These are phyloP conservation scores for Ericerus pela DNA, from an alignment of 1,140 invertebrate genomes.

Conservation along the genomic window DNA sequence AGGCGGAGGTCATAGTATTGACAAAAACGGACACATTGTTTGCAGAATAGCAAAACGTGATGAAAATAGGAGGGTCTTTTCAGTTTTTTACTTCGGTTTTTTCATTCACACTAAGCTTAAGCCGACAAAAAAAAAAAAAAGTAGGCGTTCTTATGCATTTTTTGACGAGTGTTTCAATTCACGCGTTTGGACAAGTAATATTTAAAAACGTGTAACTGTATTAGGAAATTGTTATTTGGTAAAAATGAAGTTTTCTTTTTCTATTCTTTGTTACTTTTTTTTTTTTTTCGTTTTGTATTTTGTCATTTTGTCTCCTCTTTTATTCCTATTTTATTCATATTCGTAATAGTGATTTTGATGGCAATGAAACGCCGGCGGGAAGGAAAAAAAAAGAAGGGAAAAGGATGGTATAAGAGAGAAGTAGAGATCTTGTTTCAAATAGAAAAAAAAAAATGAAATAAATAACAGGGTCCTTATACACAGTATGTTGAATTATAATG, in stretches of 20 bases:
- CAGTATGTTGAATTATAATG: slow-evolving; percentile 3
- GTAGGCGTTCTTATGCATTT: slow-evolving; percentile 3
- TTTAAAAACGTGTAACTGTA: slow-evolving; percentile 8
- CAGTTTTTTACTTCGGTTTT: too few species aligned
- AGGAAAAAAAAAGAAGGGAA: too few species aligned
- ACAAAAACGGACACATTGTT: slow-evolving; percentile 9
- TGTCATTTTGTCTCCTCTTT: too few species aligned
- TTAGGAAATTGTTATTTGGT: neutral
- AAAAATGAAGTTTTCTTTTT: neutral
- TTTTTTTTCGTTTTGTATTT: neutral
- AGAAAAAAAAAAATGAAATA: too few species aligned
- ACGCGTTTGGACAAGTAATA: slow-evolving; percentile 8
- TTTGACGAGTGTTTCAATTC: slow-evolving; percentile 12
- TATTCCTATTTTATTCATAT: too few species aligned
- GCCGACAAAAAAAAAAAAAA: slow-evolving; percentile 5
- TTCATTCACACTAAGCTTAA: too few species aligned
- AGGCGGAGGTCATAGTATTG: slow-evolving; percentile 7
- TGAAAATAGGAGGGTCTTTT: slow-evolving; percentile 8
- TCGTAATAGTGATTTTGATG: too few species aligned
- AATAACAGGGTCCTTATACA: neutral
- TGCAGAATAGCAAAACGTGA: slow-evolving; percentile 6
- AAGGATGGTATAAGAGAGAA: too few species aligned
- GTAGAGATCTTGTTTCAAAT: neutral
- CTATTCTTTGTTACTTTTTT: neutral
- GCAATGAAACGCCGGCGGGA: slow-evolving; percentile 3